Conservation (phyloP, 2,797 vertebrate genomes). For the Ctenopoma multispine region DNA sequence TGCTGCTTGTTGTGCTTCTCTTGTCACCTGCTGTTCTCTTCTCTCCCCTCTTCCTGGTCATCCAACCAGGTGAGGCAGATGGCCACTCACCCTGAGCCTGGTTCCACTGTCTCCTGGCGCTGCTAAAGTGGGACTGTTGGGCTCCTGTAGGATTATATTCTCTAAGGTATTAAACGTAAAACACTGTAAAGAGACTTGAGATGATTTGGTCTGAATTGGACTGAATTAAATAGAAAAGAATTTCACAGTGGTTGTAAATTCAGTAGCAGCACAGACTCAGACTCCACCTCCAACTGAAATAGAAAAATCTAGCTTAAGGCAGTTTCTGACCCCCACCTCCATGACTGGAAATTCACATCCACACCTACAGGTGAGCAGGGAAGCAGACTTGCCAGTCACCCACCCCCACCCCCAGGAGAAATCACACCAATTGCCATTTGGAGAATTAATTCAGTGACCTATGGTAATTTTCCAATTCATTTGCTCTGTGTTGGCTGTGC, state of each 20-base stretch:
- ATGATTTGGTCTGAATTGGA: no score
- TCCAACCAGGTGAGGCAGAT: no score
- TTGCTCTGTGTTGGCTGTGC: constrained; percentile 80
- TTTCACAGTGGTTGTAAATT: constrained; percentile 14
- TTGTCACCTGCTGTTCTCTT: no score
- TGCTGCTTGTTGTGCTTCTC: no score
- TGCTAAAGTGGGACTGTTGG: no score
- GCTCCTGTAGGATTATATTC: no score
- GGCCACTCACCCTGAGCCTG: no score
- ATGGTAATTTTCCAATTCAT: constrained; percentile 85
- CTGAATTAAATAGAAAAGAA: not conserved
- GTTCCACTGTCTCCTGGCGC: no score
- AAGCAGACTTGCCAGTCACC: constrained; percentile 67
- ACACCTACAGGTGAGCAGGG: constrained; percentile 72
- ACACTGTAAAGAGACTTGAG: no score
- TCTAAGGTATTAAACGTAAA: no score
- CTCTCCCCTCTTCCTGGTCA: no score
- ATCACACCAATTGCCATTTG: constrained; percentile 86
- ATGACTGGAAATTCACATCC: constrained; percentile 70
- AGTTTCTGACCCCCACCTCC: constrained; percentile 16
- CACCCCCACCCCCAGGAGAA: constrained; percentile 74
- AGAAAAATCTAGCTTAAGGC: not conserved
- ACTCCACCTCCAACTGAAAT: not conserved
- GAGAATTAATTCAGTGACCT: constrained; percentile 92
- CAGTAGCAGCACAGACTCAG: not conserved